Evolutionary conservation across 2,888 invertebrate genomes (phyloP).

Genomic region (Hipparchia semele): DNA sequence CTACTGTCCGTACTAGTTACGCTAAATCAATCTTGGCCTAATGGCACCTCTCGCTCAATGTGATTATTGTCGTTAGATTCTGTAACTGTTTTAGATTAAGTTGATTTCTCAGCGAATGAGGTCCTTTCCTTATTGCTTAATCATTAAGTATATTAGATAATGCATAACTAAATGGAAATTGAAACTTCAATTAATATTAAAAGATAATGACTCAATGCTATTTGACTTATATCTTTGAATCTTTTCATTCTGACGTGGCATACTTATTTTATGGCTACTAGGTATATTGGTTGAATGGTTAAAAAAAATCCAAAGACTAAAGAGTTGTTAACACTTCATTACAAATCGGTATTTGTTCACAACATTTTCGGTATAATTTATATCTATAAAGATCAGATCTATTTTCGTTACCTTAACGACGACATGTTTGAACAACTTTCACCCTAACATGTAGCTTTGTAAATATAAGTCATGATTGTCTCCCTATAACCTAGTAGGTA

Average conservation of each 20-base stretch:
- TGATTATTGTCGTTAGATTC: constrained; percentile 47
- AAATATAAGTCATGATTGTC: background rate
- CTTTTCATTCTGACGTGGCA: background rate
- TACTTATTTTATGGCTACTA: background rate
- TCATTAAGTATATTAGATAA: constrained; percentile 6
- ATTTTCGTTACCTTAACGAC: too few relatives aligned
- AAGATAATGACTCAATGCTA: background rate
- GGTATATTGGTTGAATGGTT: too few relatives aligned
- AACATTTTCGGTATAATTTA: too few relatives aligned
- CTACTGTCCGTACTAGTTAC: constrained; percentile 61
- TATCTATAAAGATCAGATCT: too few relatives aligned
- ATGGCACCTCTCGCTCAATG: constrained; percentile 58
- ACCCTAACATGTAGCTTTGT: background rate
- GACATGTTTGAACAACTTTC: background rate
- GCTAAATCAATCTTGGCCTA: constrained; percentile 71
- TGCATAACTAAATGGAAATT: too few relatives aligned
- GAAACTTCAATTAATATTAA: background rate
- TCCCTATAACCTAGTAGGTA: background rate
- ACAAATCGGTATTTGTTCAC: too few relatives aligned
- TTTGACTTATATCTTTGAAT: background rate
- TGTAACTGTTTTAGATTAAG: constrained; percentile 45
- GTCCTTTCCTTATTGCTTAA: constrained; percentile 21
- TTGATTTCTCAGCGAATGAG: constrained; percentile 28
- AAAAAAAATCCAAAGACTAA: too few relatives aligned
- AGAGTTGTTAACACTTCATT: too few relatives aligned